These are phyloP conservation scores for Vulpes ferrilata DNA, from an alignment of 2,113 vertebrate species.

Conservation along the genomic window DNA sequence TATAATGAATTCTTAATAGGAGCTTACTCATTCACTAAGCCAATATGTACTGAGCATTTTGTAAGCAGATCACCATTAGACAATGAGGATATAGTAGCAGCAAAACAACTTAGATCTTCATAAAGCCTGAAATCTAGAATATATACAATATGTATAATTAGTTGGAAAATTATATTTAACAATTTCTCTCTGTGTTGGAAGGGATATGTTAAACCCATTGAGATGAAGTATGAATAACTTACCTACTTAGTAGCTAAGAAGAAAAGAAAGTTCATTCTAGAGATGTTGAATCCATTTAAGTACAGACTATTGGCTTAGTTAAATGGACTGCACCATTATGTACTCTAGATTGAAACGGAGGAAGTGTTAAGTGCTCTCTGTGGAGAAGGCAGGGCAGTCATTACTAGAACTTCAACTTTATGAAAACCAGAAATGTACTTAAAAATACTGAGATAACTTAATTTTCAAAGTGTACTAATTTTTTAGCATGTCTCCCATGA, in stretches of 20 bases:
- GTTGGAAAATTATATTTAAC: background rate
- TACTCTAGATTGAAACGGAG: background rate
- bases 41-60: background rate
- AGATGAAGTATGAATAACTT: background rate
- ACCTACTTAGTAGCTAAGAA: background rate
- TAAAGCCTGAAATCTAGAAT: background rate
- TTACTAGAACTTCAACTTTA: background rate
- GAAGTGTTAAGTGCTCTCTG: background rate
- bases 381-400: background rate
- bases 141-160: background rate
- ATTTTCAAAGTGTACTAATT: background rate
- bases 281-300: background rate
- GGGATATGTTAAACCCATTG: background rate
- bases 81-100: background rate
- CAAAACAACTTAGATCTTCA: background rate
- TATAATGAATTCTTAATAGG: background rate
- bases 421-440: background rate
- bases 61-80: background rate
- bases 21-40: background rate
- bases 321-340: background rate
- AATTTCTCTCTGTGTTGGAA: background rate
- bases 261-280: background rate
- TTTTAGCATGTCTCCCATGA: background rate
- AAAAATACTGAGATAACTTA: background rate
- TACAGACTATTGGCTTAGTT: background rate